Base-by-base conservation (phyloP, 2,888 invertebrate species). In the Argyresthia goedartella region DNA sequence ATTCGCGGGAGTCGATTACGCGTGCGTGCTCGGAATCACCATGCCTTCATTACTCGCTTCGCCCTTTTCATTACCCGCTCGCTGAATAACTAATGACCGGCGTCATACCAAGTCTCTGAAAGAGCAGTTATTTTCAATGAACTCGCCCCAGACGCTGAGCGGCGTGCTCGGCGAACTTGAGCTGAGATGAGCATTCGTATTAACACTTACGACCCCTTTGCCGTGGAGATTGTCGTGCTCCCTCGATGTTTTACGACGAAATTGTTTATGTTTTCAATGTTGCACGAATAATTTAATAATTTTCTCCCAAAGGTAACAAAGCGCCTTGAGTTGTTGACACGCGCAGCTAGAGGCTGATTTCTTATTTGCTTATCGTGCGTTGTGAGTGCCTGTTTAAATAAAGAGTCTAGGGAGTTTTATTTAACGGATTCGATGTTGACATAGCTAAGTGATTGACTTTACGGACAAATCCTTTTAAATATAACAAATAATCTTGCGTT, bases 1-100 rank as follows among this genome's bases (percentile, higher is more conserved):
- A 52, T 33, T 25, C 62, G 59, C 62, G 56, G 66, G 67, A 75
- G 71, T 73, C 74, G 74, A 76, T 76, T 76, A 73, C 69, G 68
- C 71, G 65, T 64, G 74, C 81, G 82, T 81, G 81, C 73, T 70
- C 69, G 56, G 82, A 81, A 81, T 84, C 71, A 73, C 69, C 69
- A 75, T 74, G 73, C 66, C 70, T 73, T 81, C 78, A 81, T 81
- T 82, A 80, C 73, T 39, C 51, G 41, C 51, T 64, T 68, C 74
- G 62, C 79, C 77, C 76, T 76, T 71, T 79, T 81, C 77, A 79
- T 82, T 81, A 81, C 69, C 68, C 65, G 66, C 61, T 67, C 65
- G 65, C 72, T 76, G 76, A 79, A 77, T 81, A 78, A 79, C 76
- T 78, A 76, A 81, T 76, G 74, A 72, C 67, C 63, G 66, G 65